Base-by-base conservation (phyloP, 1,140 invertebrate species). In the Megathymus violae region DNA sequence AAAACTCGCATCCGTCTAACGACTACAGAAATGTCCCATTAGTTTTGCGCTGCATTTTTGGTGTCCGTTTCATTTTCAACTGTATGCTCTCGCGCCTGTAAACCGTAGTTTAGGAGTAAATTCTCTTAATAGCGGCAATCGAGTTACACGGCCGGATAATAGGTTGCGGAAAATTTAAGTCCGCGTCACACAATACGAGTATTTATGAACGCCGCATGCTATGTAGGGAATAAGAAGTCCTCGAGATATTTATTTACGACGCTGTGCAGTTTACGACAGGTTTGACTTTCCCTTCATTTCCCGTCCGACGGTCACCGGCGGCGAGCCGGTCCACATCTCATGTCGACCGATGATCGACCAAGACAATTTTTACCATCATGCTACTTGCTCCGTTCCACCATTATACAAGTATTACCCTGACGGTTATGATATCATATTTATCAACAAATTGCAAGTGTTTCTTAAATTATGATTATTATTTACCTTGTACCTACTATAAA, bases 1-100 rank as follows among this genome's bases (percentile, higher is more conserved):
- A 64, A 52, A 54, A 60, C 52, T 44, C 44, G 19, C 15, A 48
- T 64, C 48, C 47, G 27, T 61, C 41, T 27, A 59, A 56, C 52
- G 13, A 46, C 47, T 16, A 13, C 38, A 25, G 36, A 38, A 22
- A 10, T n/a, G 4, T 22, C 13, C 19, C 19, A 44, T 17, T 19
- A 19, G 16, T 44, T 44, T n/a, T 22, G 10, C 44, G 11, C 25
- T 10, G 25, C 22, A 27, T 15, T n/a, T 14, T 14, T n/a, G 9
- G 9, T 13, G 13, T 0, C 22, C 14, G 16, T 11, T 38, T 36
- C 34, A 51, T 36, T 51, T 51, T 38, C 34, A 51, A 62, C 41
- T 52, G 22, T 62, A 31, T 47, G n/a, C 14, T 19, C n/a, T n/a
- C n/a, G n/a, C n/a, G n/a, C 13, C 15, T 27, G 16, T 9, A 43